Percentiles rank a stretch among this genome's conserved stretches.
phyloP scores from a whole-genome alignment of 1,140 invertebrate species.

The Atta texana region DNA sequence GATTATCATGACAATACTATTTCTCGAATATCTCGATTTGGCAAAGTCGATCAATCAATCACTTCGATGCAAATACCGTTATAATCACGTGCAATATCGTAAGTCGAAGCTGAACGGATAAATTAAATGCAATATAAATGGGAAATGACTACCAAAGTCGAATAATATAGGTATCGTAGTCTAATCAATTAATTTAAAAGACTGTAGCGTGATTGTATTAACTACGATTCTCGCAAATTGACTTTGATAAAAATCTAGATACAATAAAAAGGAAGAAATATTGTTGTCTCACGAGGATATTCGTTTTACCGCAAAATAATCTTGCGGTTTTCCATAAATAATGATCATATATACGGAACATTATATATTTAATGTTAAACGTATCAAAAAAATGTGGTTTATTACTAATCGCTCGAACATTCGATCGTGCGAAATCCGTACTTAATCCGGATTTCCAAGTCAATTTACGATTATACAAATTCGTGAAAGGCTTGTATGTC shows the following conservation, averaged over 20 bases:
- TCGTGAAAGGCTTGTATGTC: neutral
- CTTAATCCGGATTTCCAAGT: slow-evolving; percentile 12
- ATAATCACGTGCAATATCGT: neutral
- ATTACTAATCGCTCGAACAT: neutral
- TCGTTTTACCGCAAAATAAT: neutral
- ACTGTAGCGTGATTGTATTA: neutral
- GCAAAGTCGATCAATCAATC: slow-evolving; percentile 21
- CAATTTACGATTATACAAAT: slow-evolving; percentile 33
- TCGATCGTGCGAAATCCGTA: neutral
- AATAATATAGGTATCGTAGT: neutral
- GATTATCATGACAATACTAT: slow-evolving; percentile 11
- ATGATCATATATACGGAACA: neutral
- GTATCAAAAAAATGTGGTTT: slow-evolving; percentile 3
- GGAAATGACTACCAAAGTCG: neutral
- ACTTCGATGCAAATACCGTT: neutral
- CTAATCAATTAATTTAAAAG: neutral
- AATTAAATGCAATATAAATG: slow-evolving; percentile 1
- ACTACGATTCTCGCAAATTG: neutral
- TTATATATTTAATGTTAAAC: neutral
- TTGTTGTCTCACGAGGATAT: neutral
- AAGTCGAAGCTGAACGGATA: neutral
- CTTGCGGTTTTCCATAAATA: neutral
- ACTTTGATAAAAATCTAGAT: neutral
- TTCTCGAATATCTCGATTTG: neutral
- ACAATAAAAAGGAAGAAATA: neutral